These are phyloP conservation scores for Nothoprocta pentlandii DNA, from an alignment of 2,113 vertebrate species.

Conservation along the genomic window DNA sequence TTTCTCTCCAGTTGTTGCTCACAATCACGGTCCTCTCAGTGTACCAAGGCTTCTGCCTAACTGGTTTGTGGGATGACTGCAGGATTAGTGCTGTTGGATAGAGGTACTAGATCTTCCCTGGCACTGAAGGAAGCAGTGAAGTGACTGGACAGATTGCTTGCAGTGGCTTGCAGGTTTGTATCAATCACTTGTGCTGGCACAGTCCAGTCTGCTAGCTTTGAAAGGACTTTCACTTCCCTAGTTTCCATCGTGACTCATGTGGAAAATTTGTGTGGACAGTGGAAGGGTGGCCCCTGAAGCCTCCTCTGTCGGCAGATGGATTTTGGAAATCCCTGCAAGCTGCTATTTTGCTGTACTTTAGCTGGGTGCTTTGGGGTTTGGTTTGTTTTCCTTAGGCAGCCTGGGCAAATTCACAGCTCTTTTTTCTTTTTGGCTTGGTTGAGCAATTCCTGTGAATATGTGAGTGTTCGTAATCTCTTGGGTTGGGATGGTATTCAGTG, in stretches of 20 bases:
- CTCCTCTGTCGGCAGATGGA: background rate
- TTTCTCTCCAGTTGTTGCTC: background rate
- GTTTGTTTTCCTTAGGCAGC: background rate
- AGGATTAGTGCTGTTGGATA: background rate
- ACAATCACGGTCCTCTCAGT: accelerated
- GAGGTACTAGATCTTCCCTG: background rate
- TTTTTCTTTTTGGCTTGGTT: background rate
- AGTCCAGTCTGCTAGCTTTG: background rate
- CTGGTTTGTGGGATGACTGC: background rate
- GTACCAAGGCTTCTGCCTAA: background rate
- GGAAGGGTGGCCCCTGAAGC: background rate
- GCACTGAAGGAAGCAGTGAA: background rate
- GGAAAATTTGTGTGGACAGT: background rate
- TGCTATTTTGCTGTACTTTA: background rate
- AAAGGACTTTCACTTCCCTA: background rate
- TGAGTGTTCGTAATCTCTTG: background rate
- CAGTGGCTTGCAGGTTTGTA: background rate
- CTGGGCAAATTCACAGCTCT: background rate
- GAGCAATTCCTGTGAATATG: background rate
- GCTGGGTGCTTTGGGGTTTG: background rate
- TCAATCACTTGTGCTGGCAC: background rate
- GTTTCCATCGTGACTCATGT: background rate
- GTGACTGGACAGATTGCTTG: background rate
- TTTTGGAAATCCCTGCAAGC: slow-evolving; percentile 1
- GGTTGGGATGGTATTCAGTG: background rate